These are phyloP conservation scores for Pteromalus puparum DNA, from an alignment of 1,140 invertebrate species.

Conservation along the genomic window DNA sequence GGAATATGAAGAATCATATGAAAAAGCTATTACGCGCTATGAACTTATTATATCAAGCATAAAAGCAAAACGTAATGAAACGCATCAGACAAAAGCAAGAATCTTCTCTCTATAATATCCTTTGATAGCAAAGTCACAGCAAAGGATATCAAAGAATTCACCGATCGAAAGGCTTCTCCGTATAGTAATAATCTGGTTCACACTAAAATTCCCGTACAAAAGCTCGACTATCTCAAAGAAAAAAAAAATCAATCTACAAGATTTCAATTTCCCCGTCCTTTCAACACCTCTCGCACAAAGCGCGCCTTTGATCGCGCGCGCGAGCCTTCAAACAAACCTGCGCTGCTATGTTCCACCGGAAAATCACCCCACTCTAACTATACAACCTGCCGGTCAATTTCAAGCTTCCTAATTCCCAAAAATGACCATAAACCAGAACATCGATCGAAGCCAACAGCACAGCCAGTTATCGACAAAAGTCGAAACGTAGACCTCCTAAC, in stretches of 20 bases:
- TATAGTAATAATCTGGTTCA: background rate
- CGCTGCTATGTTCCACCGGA: background rate
- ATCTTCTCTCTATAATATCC: no score
- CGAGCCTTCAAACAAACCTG: background rate
- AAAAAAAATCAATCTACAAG: background rate
- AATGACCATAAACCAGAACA: background rate
- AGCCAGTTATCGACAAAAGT: background rate
- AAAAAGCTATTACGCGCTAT: no score
- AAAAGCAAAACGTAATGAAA: no score
- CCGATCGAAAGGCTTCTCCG: no score
- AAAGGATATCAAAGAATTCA: no score
- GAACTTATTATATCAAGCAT: no score
- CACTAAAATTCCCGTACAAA: background rate
- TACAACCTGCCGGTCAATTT: slow-evolving; percentile 24
- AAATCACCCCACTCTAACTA: background rate
- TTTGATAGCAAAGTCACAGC: no score
- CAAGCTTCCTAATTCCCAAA: slow-evolving; percentile 18
- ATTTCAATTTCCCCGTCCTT: background rate
- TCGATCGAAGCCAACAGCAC: background rate
- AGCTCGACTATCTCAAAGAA: background rate
- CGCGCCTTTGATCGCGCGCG: background rate
- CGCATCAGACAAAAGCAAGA: no score
- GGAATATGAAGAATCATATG: no score
- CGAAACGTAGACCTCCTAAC: slow-evolving; percentile 16
- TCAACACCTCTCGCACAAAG: background rate